These are phyloP conservation scores for Eulithis prunata DNA, from an alignment of 2,888 invertebrate species.

Conservation along the genomic window DNA sequence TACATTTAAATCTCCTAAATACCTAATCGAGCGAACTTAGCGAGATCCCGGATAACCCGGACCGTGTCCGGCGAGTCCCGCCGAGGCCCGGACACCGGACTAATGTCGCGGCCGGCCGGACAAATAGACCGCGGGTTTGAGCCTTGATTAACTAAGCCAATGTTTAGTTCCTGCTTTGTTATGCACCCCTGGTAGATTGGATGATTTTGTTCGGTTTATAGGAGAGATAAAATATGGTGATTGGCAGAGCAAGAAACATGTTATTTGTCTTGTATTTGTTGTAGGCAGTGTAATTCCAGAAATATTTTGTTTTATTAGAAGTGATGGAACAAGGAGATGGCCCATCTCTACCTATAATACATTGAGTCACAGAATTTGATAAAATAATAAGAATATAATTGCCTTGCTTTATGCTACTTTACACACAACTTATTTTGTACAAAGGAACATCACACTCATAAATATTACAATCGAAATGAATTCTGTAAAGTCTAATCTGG, in stretches of 20 bases:
- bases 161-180: slow-evolving; percentile 69
- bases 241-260: slow-evolving; percentile 5
- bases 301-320: background rate
- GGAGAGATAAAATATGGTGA: slow-evolving; percentile 16
- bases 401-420: too few relatives aligned
- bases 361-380: too few relatives aligned
- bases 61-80: slow-evolving; percentile 51
- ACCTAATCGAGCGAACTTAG: slow-evolving; percentile 43
- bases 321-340: too few relatives aligned
- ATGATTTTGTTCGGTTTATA: slow-evolving; percentile 36
- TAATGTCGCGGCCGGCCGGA: slow-evolving; percentile 75
- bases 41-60: slow-evolving; percentile 46
- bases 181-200: slow-evolving; percentile 70
- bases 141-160: slow-evolving; percentile 77
- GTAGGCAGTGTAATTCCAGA: background rate
- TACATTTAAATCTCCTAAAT: slow-evolving; percentile 47
- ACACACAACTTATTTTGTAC: too few relatives aligned
- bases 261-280: slow-evolving; percentile 6
- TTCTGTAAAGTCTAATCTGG: too few relatives aligned
- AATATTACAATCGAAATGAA: too few relatives aligned
- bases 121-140: slow-evolving; percentile 72
- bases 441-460: too few relatives aligned
- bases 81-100: slow-evolving; percentile 67
- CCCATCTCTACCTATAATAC: too few relatives aligned
- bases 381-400: too few relatives aligned